Percentiles rank a stretch among this genome's conserved stretches.
These are phyloP conservation scores for Mus pahari DNA, from an alignment of 2,113 vertebrate species.

Conservation along the genomic window DNA sequence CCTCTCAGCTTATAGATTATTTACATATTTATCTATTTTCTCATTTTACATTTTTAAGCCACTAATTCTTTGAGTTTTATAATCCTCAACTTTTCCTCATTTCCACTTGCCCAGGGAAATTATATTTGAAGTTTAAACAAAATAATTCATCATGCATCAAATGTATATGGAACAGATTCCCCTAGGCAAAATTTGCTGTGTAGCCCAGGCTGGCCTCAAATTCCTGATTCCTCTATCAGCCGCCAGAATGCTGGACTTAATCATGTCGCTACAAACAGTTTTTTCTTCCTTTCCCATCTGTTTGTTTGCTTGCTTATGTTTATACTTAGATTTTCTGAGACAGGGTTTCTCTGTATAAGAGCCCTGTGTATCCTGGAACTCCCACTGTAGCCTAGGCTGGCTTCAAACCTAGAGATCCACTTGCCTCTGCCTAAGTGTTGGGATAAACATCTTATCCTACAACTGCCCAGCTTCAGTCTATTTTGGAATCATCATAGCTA, in stretches of 20 bases:
- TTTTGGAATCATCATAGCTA: neutral
- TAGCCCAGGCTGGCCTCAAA: neutral
- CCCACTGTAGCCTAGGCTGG: no score
- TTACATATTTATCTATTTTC: no score
- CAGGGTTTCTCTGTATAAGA: no score
- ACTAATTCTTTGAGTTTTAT: neutral
- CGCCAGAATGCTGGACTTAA: neutral
- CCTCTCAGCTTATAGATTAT: neutral
- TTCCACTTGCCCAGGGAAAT: neutral
- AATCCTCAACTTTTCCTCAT: neutral
- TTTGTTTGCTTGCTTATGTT: no score
- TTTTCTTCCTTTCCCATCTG: no score
- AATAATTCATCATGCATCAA: neutral
- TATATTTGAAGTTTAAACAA: conserved; percentile 37
- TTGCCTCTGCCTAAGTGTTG: no score
- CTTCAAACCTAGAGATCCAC: no score
- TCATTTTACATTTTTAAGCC: neutral
- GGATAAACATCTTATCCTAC: no score
- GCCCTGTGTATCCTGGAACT: no score
- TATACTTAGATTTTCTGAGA: no score
- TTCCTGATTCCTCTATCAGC: neutral
- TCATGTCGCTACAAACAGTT: neutral
- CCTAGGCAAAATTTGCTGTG: neutral
- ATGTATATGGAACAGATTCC: neutral
- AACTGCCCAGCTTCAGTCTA: no score